phyloP scores from a whole-genome alignment of 2,113 vertebrate species.

The Orthonyx spaldingii region DNA sequence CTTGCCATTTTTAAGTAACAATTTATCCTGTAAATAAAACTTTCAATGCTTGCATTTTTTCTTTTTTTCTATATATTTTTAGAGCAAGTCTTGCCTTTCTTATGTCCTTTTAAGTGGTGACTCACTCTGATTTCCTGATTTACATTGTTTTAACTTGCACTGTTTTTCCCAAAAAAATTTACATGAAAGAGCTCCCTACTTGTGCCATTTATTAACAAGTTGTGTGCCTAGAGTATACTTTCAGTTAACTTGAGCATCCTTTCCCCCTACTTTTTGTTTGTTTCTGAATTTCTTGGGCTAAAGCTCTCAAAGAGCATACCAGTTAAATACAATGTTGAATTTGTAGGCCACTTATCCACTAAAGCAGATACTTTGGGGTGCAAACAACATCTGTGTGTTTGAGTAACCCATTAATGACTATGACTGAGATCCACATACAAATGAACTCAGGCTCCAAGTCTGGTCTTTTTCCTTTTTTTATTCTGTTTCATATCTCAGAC shows the following conservation, averaged over 20 bases:
- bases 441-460: not conserved
- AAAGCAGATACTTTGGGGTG: not conserved
- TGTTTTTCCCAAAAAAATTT: not conserved
- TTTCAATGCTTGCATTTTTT: not conserved
- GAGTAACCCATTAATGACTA: not conserved
- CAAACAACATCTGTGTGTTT: not conserved
- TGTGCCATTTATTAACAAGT: not conserved
- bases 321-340: not conserved
- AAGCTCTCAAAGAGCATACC: not conserved
- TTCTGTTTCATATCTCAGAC: not conserved
- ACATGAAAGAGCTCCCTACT: not conserved
- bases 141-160: not conserved
- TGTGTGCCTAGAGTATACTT: not conserved
- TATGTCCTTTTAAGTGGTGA: not conserved
- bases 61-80: not conserved
- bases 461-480: not conserved
- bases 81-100: not conserved
- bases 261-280: fast-evolving
- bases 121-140: not conserved
- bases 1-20: not conserved
- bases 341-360: not conserved
- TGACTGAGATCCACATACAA: not conserved
- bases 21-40: not conserved
- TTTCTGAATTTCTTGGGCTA: not conserved
- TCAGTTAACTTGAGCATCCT: not conserved